Evolutionary conservation across 1,140 invertebrate genomes (phyloP), one percentile per base, ranked within the genome.

Genomic region (Theocolax elegans): DNA sequence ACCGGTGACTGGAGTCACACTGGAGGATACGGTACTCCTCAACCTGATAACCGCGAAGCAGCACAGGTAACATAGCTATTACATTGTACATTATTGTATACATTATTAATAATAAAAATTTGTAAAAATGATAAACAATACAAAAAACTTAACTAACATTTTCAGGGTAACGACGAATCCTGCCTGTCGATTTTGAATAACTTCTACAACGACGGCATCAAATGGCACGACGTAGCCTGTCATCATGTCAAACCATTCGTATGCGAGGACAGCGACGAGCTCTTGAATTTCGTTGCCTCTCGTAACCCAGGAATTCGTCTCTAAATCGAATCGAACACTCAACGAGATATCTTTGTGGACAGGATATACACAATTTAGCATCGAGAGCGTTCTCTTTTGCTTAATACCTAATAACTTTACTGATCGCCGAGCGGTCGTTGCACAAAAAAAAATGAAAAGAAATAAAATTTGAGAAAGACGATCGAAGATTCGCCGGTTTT

Each of bases 231-330:
- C 79, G 93, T 96, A 15, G 94, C 94, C 62, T 96, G 95, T 78
- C 93, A 95, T 81, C 94, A 97, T 82, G 88, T 95, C 65, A 97
- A 97, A 85, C 94, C 94, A 1, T 96, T 96, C 88, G 93, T 97
- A 3, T 97, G 95, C 83, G 94, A 97, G 85, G 94, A 96, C 87
- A 94, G 93, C 80, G 94, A 96, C 72, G 94, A 96, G 85, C 89
- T 96, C n/a, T 87, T 96, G 73, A 95, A 94, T 86, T 96, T 95
- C 78, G 94, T 96, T 21, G 91, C 93, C 74, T 94, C 92, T 13
- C 90, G 93, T 77, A 95, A 95, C 83, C 93, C 93, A 29, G 91
- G 91, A 76, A 90, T 94, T 69, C 92, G 93, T 83, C 89, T 95
- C 74, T 95, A 91, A 92, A 77, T 71, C 62, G 49, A 21, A 12